Percentiles rank a stretch among this genome's conserved stretches.
Conservation (phyloP, 2,113 vertebrate species). For the Zosterops japonicus region DNA sequence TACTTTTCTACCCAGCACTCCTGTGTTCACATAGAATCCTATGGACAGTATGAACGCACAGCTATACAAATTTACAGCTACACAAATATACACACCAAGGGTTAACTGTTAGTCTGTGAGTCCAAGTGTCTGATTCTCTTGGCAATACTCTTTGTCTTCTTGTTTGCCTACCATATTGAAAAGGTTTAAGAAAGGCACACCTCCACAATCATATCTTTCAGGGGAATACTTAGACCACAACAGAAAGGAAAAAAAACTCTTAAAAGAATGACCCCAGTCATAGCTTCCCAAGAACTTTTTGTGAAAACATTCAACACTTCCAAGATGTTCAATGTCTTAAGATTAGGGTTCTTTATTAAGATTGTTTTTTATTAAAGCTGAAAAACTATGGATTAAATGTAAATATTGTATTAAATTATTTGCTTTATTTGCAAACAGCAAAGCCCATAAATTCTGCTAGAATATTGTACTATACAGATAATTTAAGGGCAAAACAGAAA, state of each 20-base stretch:
- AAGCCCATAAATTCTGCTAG: not conserved
- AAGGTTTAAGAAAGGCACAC: not conserved
- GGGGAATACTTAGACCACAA: not conserved
- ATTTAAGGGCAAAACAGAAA: not conserved
- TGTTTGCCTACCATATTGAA: not conserved
- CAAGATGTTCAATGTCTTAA: not conserved
- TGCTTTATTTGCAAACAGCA: not conserved
- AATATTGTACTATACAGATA: not conserved
- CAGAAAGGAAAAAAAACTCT: not conserved
- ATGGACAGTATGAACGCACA: rapidly evolving
- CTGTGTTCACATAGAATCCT: not conserved
- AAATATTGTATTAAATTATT: not conserved
- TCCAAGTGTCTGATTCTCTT: not conserved
- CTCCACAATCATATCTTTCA: not conserved
- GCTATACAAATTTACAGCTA: not conserved
- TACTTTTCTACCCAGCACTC: not conserved
- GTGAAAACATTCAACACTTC: not conserved
- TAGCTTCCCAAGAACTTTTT: not conserved
- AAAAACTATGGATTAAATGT: not conserved
- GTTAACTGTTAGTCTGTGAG: not conserved
- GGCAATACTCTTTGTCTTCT: not conserved
- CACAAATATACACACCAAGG: not conserved
- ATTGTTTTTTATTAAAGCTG: not conserved
- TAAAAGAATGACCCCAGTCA: not conserved
- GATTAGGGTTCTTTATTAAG: not conserved